phyloP scores from a whole-genome alignment of 2,888 invertebrate species.

The Drosophila fulvimacula region DNA sequence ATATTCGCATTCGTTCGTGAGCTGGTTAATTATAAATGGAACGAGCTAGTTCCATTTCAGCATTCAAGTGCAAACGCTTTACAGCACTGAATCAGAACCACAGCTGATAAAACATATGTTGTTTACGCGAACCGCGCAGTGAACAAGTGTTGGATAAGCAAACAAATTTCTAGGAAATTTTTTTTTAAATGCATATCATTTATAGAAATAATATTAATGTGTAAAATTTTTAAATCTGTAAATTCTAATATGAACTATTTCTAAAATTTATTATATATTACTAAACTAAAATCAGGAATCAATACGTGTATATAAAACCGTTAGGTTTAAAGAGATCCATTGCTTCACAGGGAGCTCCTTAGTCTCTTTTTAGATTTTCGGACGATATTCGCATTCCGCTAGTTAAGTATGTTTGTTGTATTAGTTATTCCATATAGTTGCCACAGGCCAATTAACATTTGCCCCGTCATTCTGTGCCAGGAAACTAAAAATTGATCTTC shows the following conservation, averaged over 20 bases:
- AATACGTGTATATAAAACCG: no score
- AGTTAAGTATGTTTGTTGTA: not conserved
- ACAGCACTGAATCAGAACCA: constrained; percentile 2
- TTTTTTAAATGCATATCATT: not conserved
- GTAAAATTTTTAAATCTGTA: no score
- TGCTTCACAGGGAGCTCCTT: not conserved
- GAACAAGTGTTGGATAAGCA: not conserved
- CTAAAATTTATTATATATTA: no score
- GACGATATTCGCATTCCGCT: not conserved
- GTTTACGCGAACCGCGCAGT: not conserved
- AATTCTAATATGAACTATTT: no score
- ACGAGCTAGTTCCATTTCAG: not conserved
- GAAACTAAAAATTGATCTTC: constrained; percentile 82
- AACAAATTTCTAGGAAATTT: not conserved
- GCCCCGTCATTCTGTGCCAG: constrained; percentile 29
- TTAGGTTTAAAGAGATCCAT: not conserved
- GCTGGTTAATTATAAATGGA: constrained; percentile 1
- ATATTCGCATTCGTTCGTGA: constrained; percentile 26
- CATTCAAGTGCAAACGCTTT: not conserved
- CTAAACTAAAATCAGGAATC: no score
- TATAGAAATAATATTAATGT: not conserved
- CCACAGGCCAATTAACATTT: constrained; percentile 37
- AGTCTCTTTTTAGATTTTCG: not conserved
- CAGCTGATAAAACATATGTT: constrained; percentile 30
- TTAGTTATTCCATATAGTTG: constrained; percentile 18